Conservation (phyloP, 1,140 invertebrate genomes). For the Cherax quadricarinatus region DNA sequence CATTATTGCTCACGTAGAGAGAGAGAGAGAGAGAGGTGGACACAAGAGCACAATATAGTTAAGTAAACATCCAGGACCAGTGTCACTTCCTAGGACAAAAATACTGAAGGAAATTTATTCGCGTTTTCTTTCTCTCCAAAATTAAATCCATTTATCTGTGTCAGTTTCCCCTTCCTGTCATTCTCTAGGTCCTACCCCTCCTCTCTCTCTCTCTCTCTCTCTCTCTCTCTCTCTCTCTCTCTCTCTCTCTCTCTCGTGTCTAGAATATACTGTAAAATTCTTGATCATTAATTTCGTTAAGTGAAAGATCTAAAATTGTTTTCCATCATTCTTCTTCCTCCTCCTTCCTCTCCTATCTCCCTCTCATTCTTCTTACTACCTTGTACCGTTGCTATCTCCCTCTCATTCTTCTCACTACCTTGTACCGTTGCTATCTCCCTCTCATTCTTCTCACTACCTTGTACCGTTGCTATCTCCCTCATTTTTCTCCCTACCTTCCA, state of each 20-base stretch:
- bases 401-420: too few species aligned
- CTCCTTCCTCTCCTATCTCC: too few species aligned
- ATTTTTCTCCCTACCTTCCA: too few species aligned
- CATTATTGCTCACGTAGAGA: not conserved
- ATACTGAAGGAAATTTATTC: constrained; percentile 1
- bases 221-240: not conserved
- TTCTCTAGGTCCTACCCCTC: not conserved
- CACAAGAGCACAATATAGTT: not conserved
- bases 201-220: not conserved
- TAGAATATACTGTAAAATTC: too few species aligned
- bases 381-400: too few species aligned
- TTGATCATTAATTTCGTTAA: too few species aligned
- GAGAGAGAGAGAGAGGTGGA: not conserved
- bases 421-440: too few species aligned
- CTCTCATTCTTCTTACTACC: too few species aligned
- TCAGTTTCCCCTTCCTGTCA: not conserved
- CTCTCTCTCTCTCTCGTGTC: not conserved
- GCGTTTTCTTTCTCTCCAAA: not conserved
- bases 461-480: too few species aligned
- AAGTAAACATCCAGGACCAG: not conserved
- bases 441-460: too few species aligned
- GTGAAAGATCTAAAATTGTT: too few species aligned
- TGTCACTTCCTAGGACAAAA: not conserved
- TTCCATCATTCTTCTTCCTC: too few species aligned
- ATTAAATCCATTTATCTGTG: not conserved